Conservation (phyloP, 2,888 invertebrate species). For the Drosophila barbarae region DNA sequence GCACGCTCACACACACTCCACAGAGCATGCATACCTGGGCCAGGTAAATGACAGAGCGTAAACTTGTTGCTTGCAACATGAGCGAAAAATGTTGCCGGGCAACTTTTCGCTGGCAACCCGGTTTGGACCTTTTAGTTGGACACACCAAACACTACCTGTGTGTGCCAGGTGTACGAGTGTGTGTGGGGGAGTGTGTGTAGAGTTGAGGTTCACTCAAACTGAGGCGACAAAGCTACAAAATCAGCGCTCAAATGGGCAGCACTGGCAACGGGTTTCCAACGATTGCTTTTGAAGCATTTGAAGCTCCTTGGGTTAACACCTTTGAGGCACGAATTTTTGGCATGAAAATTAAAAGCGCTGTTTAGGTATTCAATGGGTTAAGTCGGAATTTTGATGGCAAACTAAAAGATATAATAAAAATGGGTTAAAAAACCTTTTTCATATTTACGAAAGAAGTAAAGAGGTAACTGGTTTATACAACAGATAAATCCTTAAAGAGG, state of each 20-base stretch:
- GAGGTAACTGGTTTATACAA: too few relatives aligned
- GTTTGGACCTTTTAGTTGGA: conserved; percentile 32
- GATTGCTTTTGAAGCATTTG: conserved; percentile 2
- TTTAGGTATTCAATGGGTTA: neutral
- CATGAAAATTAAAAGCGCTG: neutral
- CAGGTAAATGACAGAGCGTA: conserved; percentile 58
- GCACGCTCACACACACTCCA: conserved; percentile 34
- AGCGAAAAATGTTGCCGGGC: conserved; percentile 72
- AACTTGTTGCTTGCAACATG: conserved; percentile 74
- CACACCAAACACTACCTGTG: conserved; percentile 2
- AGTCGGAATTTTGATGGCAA: too few relatives aligned
- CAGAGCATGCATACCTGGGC: conserved; percentile 46
- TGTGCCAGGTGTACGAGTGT: conserved; percentile 15
- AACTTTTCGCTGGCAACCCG: conserved; percentile 64
- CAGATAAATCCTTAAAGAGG: neutral
- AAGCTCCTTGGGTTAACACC: conserved; percentile 26
- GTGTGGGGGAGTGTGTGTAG: conserved; percentile 23
- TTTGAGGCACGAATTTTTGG: conserved; percentile 4
- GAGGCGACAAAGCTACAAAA: conserved; percentile 57
- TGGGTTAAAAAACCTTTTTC: neutral
- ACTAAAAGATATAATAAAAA: too few relatives aligned
- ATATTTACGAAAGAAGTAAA: too few relatives aligned
- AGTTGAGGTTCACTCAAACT: conserved; percentile 31
- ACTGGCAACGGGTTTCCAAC: conserved; percentile 57
- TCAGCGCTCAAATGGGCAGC: conserved; percentile 52